A percentile compares a stretch with the other conserved stretches of the same genome.
phyloP scores from a whole-genome alignment of 2,113 vertebrate species.

The Cisticola juncidis region DNA sequence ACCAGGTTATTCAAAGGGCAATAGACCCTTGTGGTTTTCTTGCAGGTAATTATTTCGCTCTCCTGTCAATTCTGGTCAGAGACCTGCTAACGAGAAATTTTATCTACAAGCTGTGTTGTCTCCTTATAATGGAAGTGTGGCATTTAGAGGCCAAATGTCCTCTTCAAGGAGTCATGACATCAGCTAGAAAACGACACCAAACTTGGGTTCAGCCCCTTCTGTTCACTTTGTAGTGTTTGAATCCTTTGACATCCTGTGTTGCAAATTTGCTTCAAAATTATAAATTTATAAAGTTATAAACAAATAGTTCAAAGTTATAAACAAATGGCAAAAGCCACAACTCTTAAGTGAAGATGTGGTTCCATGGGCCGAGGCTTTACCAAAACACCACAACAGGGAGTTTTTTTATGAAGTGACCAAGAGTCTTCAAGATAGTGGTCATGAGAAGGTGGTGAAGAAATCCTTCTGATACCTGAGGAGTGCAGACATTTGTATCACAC shows the following conservation, averaged over 20 bases:
- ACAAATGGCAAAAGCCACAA: not conserved
- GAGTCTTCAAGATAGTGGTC: not conserved
- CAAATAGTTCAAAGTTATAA: not conserved
- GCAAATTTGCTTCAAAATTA: not conserved
- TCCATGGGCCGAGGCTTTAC: not conserved
- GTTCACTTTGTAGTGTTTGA: accelerated
- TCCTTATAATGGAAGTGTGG: not conserved
- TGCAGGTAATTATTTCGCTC: not conserved
- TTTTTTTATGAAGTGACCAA: not conserved
- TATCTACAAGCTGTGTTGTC: not conserved
- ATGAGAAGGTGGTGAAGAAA: accelerated
- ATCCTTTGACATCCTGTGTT: not conserved
- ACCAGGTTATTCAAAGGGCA: not conserved
- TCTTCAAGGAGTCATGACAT: not conserved
- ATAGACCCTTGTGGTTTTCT: not conserved
- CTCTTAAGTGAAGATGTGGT: accelerated
- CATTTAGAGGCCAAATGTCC: not conserved
- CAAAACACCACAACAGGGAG: not conserved
- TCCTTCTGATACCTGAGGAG: not conserved
- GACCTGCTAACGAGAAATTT: not conserved
- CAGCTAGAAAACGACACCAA: not conserved
- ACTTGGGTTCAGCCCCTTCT: not conserved
- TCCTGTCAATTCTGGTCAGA: not conserved
- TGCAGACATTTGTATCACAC: not conserved
- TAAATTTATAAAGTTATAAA: not conserved